Evolutionary conservation across 1,140 invertebrate genomes (phyloP).

Genomic region (Hyposmocoma kahamanoa): DNA sequence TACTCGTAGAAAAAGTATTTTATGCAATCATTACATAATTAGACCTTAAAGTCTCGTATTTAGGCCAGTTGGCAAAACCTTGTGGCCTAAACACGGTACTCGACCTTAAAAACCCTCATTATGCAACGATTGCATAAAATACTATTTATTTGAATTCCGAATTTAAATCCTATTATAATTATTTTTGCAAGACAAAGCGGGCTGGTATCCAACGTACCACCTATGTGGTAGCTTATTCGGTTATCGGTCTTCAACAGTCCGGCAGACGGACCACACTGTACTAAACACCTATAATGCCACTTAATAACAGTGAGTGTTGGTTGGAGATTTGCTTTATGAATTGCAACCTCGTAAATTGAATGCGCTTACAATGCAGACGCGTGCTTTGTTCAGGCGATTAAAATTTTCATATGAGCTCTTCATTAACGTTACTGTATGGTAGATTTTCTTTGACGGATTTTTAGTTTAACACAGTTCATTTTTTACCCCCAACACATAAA

Average conservation of each 20-base stretch:
- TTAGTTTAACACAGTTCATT: no score
- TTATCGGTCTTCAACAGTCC: slow-evolving; percentile 51
- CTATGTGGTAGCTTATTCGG: slow-evolving; percentile 16
- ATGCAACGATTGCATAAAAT: no score
- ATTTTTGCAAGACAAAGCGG: slow-evolving; percentile 24
- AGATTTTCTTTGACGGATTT: neutral
- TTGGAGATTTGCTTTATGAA: slow-evolving; percentile 56
- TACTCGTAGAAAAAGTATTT: no score
- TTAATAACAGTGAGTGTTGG: slow-evolving; percentile 53
- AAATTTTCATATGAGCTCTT: slow-evolving; percentile 19
- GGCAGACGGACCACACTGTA: slow-evolving; percentile 35
- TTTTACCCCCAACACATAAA: no score
- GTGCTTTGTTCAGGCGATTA: slow-evolving; percentile 35
- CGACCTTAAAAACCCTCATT: no score
- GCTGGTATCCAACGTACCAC: slow-evolving; percentile 15
- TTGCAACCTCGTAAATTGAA: slow-evolving; percentile 52
- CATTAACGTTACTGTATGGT: neutral
- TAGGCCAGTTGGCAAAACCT: no score
- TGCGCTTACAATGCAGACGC: slow-evolving; percentile 31
- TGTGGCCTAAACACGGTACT: no score
- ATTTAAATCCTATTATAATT: no score
- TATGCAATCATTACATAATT: no score
- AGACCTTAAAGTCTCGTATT: no score
- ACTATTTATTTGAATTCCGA: no score
- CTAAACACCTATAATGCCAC: slow-evolving; percentile 63